phyloP scores from a whole-genome alignment of 2,113 vertebrate species.

The Engraulis encrasicolus region DNA sequence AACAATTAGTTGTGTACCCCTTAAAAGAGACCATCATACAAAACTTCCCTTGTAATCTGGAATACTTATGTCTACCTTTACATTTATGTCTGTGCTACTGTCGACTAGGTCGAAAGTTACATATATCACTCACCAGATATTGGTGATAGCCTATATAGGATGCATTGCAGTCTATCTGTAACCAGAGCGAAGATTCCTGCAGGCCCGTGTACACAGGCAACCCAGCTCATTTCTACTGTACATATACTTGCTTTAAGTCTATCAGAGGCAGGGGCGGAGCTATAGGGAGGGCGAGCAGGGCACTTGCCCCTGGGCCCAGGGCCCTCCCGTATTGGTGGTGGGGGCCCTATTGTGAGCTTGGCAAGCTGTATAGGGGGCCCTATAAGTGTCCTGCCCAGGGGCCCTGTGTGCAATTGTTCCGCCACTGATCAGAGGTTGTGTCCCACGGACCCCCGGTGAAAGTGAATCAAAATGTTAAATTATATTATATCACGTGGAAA shows the following conservation, averaged over 20 bases:
- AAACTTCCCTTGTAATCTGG: not conserved
- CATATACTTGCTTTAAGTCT: not conserved
- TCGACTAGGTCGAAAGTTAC: not conserved
- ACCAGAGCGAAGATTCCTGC: not conserved
- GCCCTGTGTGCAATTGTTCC: no score
- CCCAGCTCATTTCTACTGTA: not conserved
- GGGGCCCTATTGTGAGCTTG: no score
- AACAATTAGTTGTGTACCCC: not conserved
- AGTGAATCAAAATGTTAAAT: slow-evolving; percentile 53
- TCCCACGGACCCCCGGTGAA: not conserved
- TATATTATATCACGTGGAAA: slow-evolving; percentile 80
- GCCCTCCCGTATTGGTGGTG: no score
- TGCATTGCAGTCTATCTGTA: not conserved
- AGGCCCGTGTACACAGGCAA: not conserved
- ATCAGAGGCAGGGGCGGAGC: no score
- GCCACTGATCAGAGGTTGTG: no score
- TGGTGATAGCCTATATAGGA: not conserved
- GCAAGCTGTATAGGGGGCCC: no score
- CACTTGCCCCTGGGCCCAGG: no score
- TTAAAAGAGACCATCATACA: not conserved
- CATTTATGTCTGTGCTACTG: not conserved
- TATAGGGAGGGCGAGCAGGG: no score
- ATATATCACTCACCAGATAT: not conserved
- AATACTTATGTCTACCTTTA: not conserved
- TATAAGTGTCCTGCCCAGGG: no score